phyloP scores from a whole-genome alignment of 2,888 invertebrate genomes.

The Andrena camellia region DNA sequence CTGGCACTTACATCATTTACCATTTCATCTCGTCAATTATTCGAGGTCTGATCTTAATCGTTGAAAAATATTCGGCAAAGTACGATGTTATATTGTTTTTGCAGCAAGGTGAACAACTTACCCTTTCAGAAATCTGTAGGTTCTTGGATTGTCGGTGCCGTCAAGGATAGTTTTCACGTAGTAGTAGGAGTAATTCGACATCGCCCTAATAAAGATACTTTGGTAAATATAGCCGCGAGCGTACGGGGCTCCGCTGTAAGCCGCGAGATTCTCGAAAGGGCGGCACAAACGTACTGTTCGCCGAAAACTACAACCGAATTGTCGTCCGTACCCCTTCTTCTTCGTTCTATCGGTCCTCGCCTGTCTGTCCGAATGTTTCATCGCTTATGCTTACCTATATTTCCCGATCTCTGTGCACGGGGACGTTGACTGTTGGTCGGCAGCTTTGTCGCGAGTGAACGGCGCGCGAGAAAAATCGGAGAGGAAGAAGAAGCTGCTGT shows the following conservation, averaged over 20 bases:
- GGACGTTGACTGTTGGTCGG: neutral
- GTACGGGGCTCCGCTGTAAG: conserved; percentile 17
- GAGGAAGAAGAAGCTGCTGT: neutral
- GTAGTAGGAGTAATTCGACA: conserved; percentile 79
- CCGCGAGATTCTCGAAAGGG: conserved; percentile 56
- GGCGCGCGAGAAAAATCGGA: neutral
- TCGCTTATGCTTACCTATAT: conserved; percentile 59
- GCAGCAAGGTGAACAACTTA: conserved; percentile 63
- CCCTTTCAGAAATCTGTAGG: conserved; percentile 78
- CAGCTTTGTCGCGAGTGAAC: neutral
- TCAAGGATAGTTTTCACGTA: conserved; percentile 76
- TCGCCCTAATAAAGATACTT: conserved; percentile 51
- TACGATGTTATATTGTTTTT: neutral
- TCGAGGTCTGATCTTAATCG: neutral
- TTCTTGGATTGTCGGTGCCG: conserved; percentile 69
- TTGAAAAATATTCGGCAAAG: neutral
- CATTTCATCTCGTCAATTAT: neutral
- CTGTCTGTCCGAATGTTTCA: conserved; percentile 53
- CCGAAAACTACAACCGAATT: conserved; percentile 69
- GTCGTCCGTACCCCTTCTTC: conserved; percentile 61
- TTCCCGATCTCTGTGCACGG: conserved; percentile 29
- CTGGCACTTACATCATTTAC: too few relatives aligned
- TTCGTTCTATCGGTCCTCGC: conserved; percentile 45
- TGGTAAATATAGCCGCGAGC: conserved; percentile 49
- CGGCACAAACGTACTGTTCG: conserved; percentile 56